Conservation (phyloP, 2,888 invertebrate species). For the Diachrysia chrysitis region DNA sequence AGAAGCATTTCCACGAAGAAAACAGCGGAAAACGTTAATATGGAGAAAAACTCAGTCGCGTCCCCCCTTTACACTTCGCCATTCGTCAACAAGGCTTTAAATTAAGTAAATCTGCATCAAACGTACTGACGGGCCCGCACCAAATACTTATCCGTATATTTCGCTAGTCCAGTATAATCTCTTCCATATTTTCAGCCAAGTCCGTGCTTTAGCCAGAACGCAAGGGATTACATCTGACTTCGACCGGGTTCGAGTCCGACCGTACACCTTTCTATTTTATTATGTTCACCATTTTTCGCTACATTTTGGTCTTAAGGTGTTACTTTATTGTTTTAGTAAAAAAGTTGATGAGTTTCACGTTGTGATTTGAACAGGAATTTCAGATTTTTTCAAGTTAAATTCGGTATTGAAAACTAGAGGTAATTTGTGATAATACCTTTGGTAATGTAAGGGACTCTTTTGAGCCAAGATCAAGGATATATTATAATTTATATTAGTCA, state of each 20-base stretch:
- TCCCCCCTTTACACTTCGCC: too few relatives aligned
- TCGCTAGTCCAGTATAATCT: conserved; percentile 59
- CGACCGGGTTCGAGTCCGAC: conserved; percentile 11
- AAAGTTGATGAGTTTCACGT: not conserved
- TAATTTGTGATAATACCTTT: too few relatives aligned
- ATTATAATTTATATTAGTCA: too few relatives aligned
- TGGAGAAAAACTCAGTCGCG: too few relatives aligned
- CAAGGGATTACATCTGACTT: conserved; percentile 43
- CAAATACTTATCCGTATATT: conserved; percentile 8
- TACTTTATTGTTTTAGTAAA: not conserved
- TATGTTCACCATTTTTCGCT: conserved; percentile 11
- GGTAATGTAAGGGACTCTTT: too few relatives aligned
- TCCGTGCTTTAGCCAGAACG: conserved; percentile 42
- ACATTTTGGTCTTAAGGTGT: not conserved
- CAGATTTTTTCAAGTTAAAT: too few relatives aligned
- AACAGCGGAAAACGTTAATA: too few relatives aligned
- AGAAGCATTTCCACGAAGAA: too few relatives aligned
- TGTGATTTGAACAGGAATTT: not conserved
- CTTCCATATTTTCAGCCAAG: conserved; percentile 43
- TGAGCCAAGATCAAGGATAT: too few relatives aligned
- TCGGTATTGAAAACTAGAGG: too few relatives aligned
- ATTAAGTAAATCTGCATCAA: too few relatives aligned
- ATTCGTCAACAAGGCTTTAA: too few relatives aligned
- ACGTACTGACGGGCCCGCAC: not conserved
- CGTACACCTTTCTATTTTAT: conserved; percentile 34